Evolutionary conservation across 2,113 vertebrate species (phyloP).

Genomic region (Rhynchopsitta pachyrhyncha): DNA sequence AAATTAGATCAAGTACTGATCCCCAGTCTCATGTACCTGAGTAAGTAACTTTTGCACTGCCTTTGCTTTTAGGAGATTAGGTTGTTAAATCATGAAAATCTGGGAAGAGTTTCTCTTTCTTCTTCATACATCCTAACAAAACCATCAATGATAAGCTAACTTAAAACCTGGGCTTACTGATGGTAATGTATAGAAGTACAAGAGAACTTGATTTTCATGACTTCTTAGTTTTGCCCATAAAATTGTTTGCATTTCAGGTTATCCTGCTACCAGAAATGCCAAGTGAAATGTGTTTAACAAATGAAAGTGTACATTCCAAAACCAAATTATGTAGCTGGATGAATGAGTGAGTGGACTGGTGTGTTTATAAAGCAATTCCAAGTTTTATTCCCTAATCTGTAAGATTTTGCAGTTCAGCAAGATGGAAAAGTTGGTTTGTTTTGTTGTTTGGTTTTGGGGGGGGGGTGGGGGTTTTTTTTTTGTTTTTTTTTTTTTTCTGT

Average conservation of each 20-base stretch:
- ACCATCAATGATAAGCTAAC: background rate
- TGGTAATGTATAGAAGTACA: conserved; percentile 60
- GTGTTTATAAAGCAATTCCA: background rate
- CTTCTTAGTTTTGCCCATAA: background rate
- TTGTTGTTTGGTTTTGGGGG: no score
- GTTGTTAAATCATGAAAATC: conserved; percentile 52
- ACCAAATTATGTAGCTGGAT: background rate
- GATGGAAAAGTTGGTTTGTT: background rate
- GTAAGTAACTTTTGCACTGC: conserved; percentile 47
- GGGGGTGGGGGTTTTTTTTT: no score
- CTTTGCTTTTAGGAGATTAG: conserved; percentile 33
- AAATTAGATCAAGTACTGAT: conserved; percentile 44
- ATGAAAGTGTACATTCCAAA: background rate
- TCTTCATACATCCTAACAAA: conserved; percentile 58
- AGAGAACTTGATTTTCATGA: conserved; percentile 70
- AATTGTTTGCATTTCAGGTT: background rate
- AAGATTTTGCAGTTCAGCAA: background rate
- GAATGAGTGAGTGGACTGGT: background rate
- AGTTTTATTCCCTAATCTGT: background rate
- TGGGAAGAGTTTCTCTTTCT: conserved; percentile 56
- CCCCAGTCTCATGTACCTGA: conserved; percentile 33
- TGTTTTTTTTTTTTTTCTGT: no score
- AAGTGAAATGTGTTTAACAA: conserved; percentile 37
- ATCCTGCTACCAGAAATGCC: conserved; percentile 17
- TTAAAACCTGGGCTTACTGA: background rate